Percentiles rank a stretch among this genome's conserved stretches.
Conservation (phyloP, 2,113 vertebrate species). For the cattle (Bos taurus) region DNA sequence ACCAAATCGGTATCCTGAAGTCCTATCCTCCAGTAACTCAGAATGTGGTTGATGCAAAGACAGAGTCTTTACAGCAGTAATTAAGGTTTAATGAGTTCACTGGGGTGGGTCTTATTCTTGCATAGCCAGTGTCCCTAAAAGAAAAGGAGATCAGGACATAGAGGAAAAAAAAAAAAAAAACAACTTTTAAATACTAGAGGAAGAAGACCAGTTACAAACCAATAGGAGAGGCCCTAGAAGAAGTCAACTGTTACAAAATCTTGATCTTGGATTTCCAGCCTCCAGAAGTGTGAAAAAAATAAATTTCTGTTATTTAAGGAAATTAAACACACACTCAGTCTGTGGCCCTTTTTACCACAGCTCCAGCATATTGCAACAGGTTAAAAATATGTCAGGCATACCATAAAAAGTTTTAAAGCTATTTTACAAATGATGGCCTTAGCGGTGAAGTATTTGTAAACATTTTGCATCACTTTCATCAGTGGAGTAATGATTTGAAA, state of each 20-base stretch:
- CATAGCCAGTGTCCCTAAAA: background rate
- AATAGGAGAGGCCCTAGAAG: background rate
- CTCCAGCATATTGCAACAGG: background rate
- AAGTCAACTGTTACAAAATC: background rate
- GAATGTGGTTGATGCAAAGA: background rate
- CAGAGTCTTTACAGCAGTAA: background rate
- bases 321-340: background rate
- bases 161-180: background rate
- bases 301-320: background rate
- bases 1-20: background rate
- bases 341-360: background rate
- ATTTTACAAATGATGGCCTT: background rate
- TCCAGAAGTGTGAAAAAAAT: background rate
- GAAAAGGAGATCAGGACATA: background rate
- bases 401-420: background rate
- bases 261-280: background rate
- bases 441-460: background rate
- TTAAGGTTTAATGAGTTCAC: background rate
- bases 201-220: background rate
- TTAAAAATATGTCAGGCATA: background rate
- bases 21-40: background rate
- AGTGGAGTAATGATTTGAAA: background rate
- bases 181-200: background rate
- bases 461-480: background rate
- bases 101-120: background rate